Percentiles rank a stretch among this genome's conserved stretches.
These are phyloP conservation scores for Terebella lapidaria DNA, from an alignment of 2,888 invertebrate genomes.

Conservation along the genomic window DNA sequence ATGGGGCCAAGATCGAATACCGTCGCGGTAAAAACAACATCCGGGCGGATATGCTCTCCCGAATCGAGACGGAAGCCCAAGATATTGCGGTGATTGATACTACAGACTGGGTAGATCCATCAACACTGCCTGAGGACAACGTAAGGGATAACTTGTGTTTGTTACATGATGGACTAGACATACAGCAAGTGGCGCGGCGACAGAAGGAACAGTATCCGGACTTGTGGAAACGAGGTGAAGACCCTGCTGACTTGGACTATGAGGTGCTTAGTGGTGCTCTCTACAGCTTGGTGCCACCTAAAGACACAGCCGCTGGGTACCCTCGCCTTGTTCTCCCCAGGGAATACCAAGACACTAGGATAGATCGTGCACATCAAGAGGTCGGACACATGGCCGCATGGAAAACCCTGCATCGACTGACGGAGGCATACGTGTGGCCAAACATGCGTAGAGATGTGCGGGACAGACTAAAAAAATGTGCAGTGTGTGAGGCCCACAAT, in stretches of 20 bases:
- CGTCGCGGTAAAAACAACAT: too few species aligned
- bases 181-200: neutral
- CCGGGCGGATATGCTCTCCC: too few species aligned
- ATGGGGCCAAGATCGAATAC: too few species aligned
- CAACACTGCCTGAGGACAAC: constrained; percentile 4
- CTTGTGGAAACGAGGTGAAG: neutral
- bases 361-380: constrained; percentile 4
- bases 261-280: neutral
- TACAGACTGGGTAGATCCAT: constrained; percentile 9
- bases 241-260: neutral
- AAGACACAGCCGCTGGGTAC: neutral
- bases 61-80: too few species aligned
- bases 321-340: constrained; percentile 1
- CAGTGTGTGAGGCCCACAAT: constrained; percentile 1
- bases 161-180: constrained; percentile 5
- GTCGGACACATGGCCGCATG: constrained; percentile 7
- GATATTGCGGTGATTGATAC: constrained; percentile 4
- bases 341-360: neutral
- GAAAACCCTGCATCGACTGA: neutral
- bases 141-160: neutral
- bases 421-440: constrained; percentile 11
- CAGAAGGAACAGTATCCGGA: neutral
- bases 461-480: neutral
- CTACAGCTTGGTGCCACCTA: neutral
- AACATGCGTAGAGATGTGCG: constrained; percentile 4